Conservation (phyloP, 1,140 invertebrate genomes). For the Pseudomyrmex sp. region DNA sequence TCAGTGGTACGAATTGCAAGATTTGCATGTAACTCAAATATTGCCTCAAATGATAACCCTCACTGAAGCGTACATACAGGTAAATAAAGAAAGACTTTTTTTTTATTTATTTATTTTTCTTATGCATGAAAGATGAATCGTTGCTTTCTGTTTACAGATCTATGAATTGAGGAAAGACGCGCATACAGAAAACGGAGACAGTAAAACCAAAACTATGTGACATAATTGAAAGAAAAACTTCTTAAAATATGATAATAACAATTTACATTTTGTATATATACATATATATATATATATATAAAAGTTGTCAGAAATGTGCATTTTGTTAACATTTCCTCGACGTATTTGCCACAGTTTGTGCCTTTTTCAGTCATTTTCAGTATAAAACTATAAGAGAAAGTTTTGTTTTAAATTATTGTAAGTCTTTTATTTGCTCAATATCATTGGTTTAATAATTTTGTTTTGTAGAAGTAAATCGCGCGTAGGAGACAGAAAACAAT, state of each 20-base stretch:
- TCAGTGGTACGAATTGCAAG: constrained; percentile 98
- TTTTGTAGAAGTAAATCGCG: too few relatives aligned
- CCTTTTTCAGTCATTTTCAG: neutral
- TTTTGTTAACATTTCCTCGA: neutral
- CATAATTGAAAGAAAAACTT: constrained; percentile 30
- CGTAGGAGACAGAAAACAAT: too few relatives aligned
- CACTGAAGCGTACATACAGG: constrained; percentile 99
- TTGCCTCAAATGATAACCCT: constrained; percentile 99
- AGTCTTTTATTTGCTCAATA: too few relatives aligned
- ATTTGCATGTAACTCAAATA: constrained; percentile 99
- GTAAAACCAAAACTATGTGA: constrained; percentile 59
- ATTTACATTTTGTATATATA: constrained; percentile 60
- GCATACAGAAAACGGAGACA: constrained; percentile 70
- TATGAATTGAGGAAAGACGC: constrained; percentile 80
- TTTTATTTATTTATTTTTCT: constrained; percentile 33
- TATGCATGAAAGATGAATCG: neutral
- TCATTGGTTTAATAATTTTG: too few relatives aligned
- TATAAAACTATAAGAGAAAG: too few relatives aligned
- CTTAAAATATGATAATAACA: constrained; percentile 56
- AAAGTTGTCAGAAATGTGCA: too few relatives aligned
- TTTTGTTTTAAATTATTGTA: too few relatives aligned
- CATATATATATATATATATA: neutral
- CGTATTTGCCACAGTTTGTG: neutral
- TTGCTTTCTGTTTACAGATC: constrained; percentile 75
- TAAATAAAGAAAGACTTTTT: constrained; percentile 54